phyloP scores from a whole-genome alignment of 2,797 vertebrate species.

The Poliocrania exsul region DNA sequence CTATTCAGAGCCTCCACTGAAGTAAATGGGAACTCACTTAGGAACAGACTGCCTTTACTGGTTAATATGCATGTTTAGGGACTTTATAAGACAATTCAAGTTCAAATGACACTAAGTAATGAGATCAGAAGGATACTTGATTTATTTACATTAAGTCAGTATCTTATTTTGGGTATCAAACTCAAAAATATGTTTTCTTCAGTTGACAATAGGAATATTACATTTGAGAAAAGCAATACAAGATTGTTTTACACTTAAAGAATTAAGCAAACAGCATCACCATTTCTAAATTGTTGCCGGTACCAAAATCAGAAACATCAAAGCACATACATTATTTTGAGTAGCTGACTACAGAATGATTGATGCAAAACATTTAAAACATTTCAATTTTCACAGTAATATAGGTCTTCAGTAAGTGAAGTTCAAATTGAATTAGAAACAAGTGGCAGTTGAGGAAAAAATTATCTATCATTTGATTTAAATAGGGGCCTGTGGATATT shows the following conservation, averaged over 20 bases:
- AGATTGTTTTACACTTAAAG: neutral
- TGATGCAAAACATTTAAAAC: neutral
- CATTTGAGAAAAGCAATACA: neutral
- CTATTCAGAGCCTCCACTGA: neutral
- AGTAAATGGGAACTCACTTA: neutral
- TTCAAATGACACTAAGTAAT: neutral
- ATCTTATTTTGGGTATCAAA: neutral
- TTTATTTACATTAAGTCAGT: neutral
- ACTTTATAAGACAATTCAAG: neutral
- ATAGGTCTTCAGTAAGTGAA: neutral
- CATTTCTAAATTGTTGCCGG: neutral
- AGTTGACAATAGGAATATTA: neutral
- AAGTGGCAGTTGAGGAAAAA: conserved; percentile 4
- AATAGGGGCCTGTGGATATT: neutral
- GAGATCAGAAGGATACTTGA: neutral
- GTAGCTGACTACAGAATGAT: neutral
- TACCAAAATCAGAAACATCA: neutral
- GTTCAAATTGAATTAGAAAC: conserved; percentile 5
- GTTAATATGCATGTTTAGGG: neutral
- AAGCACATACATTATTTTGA: neutral
- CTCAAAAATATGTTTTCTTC: neutral
- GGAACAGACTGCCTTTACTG: neutral
- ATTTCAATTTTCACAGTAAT: neutral
- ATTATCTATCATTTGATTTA: neutral
- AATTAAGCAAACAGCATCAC: neutral